Evolutionary conservation across 64 coral and sea anemone species (phyloP), one percentile per base, ranked within the genome.

Genomic region (Platygyra sinensis): DNA sequence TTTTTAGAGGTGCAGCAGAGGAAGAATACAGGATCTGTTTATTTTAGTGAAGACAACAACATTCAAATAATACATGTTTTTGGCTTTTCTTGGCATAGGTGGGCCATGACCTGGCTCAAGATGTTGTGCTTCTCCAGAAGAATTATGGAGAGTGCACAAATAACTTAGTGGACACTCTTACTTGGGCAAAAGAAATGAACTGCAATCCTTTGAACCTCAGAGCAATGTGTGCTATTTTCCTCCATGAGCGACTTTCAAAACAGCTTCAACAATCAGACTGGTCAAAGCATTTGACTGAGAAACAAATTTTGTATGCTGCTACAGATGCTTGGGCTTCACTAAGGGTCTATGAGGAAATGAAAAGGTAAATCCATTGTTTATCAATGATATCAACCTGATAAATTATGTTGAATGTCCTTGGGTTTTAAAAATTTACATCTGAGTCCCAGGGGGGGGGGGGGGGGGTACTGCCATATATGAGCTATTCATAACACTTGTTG

Each of bases 241-340:
- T 97, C 25, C 67, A 73, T 52, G 82, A 87, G 75, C 80, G 72
- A 18, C 49, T 97, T 1, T 94, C 95, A 18, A 97, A 97, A 71
- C 54, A 20, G 14, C 78, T 93, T 74, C 88, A 84, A 42, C 80
- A 42, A 32, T 97, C 95, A 38, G 64, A 97, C 88, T 97, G 95
- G 95, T 79, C 87, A 8, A 93, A 85, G 24, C 63, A 91, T 27
- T 77, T 97, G 52, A 87, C 91, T 33, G 73, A 82, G 28, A 88
- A 80, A 49, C 95, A 97, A 50, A 73, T 97, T 10, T n/a, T 54
- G 4, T 97, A 97, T 94, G 95, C 95, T 28, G 87, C 91, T 39
- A 97, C 95, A 20, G 95, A 97, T 93, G 95, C 95, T 0, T 97
- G 95, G 95, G 46, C 89, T 30, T 94, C 91, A 52, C 91, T 97